phyloP scores from a whole-genome alignment of 2,888 invertebrate genomes.

The Halictus quadricinctus region DNA sequence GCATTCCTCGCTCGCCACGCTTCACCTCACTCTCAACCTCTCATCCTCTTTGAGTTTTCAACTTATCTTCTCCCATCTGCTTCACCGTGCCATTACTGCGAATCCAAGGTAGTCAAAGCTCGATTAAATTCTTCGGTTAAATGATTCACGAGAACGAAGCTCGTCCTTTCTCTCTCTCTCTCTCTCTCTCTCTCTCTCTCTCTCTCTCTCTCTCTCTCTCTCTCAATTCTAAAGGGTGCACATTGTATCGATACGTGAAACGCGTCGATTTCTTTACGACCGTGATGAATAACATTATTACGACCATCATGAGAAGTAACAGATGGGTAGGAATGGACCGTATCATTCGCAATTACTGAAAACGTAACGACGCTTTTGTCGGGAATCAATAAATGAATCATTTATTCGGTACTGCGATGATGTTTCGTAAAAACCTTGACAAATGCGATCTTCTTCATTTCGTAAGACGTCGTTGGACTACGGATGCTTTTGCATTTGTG shows the following conservation, averaged over 20 bases:
- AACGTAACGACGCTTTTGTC: neutral
- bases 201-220: neutral
- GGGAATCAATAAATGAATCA: neutral
- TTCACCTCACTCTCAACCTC: constrained; percentile 5
- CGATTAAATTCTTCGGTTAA: constrained; percentile 72
- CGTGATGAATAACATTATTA: neutral
- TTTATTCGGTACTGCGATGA: neutral
- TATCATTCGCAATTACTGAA: neutral
- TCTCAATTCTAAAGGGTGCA: neutral
- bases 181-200: neutral
- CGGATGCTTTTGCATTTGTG: neutral
- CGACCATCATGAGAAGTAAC: no score
- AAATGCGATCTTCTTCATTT: neutral
- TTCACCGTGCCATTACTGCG: constrained; percentile 56
- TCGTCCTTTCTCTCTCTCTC: neutral
- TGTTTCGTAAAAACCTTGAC: neutral
- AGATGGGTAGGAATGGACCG: neutral
- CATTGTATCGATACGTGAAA: neutral
- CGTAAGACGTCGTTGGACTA: neutral
- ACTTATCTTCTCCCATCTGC: constrained; percentile 69
- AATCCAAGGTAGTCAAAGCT: constrained; percentile 66
- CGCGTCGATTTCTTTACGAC: neutral
- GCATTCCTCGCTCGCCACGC: constrained; percentile 17
- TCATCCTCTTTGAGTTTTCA: constrained; percentile 58
- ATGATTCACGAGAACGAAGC: constrained; percentile 38